Evolutionary conservation across 2,113 vertebrate species (phyloP).

Genomic region (Spermophilus dauricus): DNA sequence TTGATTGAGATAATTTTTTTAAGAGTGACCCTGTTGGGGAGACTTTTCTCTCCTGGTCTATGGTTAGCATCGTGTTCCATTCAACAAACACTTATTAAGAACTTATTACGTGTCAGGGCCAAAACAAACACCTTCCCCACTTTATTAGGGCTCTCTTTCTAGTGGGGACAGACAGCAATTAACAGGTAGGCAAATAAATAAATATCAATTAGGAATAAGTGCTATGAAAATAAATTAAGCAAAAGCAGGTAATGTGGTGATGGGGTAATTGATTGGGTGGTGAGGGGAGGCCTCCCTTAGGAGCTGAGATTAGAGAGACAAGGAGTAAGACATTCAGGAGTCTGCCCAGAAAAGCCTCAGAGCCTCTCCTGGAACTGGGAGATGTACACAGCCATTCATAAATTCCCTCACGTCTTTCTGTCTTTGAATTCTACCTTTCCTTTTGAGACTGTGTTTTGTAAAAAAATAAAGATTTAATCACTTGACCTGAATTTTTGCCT

Average conservation of each 20-base stretch:
- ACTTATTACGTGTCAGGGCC: not conserved
- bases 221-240: constrained; percentile 43
- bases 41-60: not conserved
- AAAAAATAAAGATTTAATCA: constrained; percentile 6
- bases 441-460: constrained; percentile 26
- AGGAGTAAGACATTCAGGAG: not conserved
- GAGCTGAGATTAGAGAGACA: not conserved
- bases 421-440: not conserved
- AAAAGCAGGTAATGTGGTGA: not conserved
- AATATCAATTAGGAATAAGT: constrained; percentile 1
- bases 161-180: not conserved
- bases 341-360: not conserved
- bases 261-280: not conserved
- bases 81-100: constrained; percentile 27
- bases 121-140: constrained; percentile 3
- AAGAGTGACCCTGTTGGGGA: not conserved
- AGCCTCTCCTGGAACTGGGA: not conserved
- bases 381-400: not conserved
- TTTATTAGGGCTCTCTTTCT: not conserved
- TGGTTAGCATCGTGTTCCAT: not conserved
- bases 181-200: constrained; percentile 30
- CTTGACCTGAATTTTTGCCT: not conserved
- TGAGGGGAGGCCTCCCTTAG: not conserved
- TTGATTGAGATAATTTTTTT: not conserved
- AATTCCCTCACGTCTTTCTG: not conserved